Conservation (phyloP, 2,113 vertebrate genomes). For the Heptranchias perlo region DNA sequence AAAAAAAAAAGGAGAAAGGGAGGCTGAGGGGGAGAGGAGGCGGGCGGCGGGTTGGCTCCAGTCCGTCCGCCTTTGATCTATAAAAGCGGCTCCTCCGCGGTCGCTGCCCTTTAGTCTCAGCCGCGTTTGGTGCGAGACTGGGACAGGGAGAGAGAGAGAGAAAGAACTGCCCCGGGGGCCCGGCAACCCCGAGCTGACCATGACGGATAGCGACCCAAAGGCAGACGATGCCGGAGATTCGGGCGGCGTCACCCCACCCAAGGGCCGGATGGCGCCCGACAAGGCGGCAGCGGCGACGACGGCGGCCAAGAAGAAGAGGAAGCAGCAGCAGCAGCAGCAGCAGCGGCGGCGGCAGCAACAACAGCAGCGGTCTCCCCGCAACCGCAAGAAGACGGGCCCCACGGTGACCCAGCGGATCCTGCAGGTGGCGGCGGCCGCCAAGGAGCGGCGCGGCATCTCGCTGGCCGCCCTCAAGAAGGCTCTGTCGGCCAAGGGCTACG, state of each 20-base stretch:
- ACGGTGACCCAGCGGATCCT: conserved; percentile 66
- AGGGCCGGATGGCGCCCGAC: not conserved
- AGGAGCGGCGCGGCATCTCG: conserved; percentile 62
- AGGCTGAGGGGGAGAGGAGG: too few relatives aligned
- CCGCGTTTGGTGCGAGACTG: too few relatives aligned
- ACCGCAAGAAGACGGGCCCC: conserved; percentile 52
- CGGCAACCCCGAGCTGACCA: not conserved
- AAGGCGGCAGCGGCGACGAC: not conserved
- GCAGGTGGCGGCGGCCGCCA: conserved; percentile 60
- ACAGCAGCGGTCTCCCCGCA: conserved; percentile 48
- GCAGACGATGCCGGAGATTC: not conserved
- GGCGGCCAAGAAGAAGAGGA: not conserved
- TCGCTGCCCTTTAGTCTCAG: too few relatives aligned
- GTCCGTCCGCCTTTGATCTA: not conserved
- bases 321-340: conserved; percentile 39
- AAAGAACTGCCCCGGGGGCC: not conserved
- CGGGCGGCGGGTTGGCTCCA: not conserved
- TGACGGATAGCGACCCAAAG: not conserved
- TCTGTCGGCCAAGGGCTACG: conserved; percentile 61
- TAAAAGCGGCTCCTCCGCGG: not conserved
- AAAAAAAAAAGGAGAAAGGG: too few relatives aligned
- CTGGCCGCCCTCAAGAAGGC: conserved; percentile 65
- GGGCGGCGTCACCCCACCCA: not conserved
- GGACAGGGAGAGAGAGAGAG: not conserved
- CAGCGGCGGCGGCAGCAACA: conserved; percentile 59